Conservation (phyloP, 1,140 invertebrate species). For the Pygmarrhopalites habei region DNA sequence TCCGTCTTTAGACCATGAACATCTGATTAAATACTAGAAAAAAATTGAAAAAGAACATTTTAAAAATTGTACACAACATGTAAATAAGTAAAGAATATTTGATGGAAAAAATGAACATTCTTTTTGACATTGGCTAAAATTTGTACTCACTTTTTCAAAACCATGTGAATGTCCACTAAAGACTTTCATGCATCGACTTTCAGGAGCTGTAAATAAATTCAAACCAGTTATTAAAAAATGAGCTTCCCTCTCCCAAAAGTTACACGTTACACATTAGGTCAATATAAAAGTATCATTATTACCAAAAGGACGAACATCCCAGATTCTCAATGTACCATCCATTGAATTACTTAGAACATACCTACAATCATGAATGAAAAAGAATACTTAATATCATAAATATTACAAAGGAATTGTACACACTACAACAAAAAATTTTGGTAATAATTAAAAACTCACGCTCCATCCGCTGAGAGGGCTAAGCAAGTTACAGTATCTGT, state of each 20-base stretch:
- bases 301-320: slow-evolving; percentile 65
- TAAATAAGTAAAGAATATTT: no score
- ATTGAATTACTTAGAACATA: slow-evolving; percentile 75
- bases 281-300: no score
- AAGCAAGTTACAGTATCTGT: slow-evolving; percentile 92
- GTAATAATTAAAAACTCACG: slow-evolving; percentile 47
- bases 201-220: no score
- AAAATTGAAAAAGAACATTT: no score
- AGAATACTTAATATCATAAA: no score
- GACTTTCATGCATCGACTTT: slow-evolving; percentile 81
- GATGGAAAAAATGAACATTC: slow-evolving; percentile 36
- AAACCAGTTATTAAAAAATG: no score
- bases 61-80: no score
- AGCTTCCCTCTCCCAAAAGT: slow-evolving; percentile 64
- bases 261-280: slow-evolving; percentile 89
- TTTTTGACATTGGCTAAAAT: no score
- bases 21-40: slow-evolving; percentile 70
- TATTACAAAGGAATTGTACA: no score
- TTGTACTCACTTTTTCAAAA: slow-evolving; percentile 36
- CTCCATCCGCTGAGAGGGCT: slow-evolving; percentile 86
- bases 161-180: slow-evolving; percentile 28
- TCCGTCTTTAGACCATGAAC: slow-evolving; percentile 81
- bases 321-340: slow-evolving; percentile 55
- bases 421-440: no score
- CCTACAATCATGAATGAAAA: slow-evolving; percentile 12